These are phyloP conservation scores for Osmerus mordax DNA, from an alignment of 2,113 vertebrate species.

Conservation along the genomic window DNA sequence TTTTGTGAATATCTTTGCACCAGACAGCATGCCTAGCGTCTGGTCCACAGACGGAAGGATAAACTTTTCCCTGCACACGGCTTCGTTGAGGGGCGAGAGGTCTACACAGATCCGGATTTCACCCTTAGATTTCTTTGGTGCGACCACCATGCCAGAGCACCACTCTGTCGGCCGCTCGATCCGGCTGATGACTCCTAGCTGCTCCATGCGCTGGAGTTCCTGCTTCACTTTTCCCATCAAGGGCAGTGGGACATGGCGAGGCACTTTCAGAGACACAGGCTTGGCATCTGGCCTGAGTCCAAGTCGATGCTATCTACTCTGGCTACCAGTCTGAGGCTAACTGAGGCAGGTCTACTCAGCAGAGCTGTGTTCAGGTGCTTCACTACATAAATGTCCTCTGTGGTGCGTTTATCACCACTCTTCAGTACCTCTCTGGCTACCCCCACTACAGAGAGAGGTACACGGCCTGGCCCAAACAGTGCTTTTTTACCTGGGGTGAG, in stretches of 20 bases:
- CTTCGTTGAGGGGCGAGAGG: conserved; percentile 8
- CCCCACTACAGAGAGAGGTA: too few relatives aligned
- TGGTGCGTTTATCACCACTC: too few relatives aligned
- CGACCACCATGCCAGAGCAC: conserved; percentile 8
- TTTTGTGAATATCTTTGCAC: conserved; percentile 6
- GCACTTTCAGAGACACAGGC: conserved; percentile 4
- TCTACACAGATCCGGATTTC: conserved; percentile 17
- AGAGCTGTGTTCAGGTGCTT: not conserved
- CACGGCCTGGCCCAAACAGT: not conserved
- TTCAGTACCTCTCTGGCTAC: too few relatives aligned
- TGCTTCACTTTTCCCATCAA: conserved; percentile 24
- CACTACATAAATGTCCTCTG: too few relatives aligned
- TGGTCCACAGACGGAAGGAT: conserved; percentile 22
- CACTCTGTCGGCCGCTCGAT: not conserved
- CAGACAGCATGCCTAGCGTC: conserved; percentile 1
- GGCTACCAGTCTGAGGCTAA: conserved; percentile 7
- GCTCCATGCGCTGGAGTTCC: too few relatives aligned
- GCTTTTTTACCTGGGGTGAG: not conserved
- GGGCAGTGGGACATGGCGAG: conserved; percentile 10
- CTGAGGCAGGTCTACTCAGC: conserved; percentile 9
- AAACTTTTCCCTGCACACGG: conserved; percentile 22
- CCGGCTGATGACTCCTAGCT: too few relatives aligned
- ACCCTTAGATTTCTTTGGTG: conserved; percentile 7
- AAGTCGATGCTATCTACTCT: conserved; percentile 9
- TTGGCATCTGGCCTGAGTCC: conserved; percentile 1